phyloP scores from a whole-genome alignment of 2,888 invertebrate species.

The Timema cristinae region DNA sequence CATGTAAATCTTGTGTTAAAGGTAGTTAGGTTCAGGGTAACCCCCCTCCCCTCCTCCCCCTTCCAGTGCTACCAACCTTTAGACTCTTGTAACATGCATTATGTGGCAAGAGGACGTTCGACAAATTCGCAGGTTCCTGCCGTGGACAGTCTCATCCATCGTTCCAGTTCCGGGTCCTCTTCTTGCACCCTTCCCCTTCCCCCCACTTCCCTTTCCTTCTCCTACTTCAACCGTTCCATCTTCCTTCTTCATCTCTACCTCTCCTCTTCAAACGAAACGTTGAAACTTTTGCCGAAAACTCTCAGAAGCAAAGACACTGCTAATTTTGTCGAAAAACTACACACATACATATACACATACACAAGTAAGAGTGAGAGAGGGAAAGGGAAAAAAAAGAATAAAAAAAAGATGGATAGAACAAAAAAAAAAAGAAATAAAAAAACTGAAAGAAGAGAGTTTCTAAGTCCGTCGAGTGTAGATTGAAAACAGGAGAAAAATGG shows the following conservation, averaged over 20 bases:
- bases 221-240: conserved; percentile 5
- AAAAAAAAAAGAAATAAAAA: conserved; percentile 13
- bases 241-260: conserved; percentile 8
- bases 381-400: conserved; percentile 15
- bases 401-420: conserved; percentile 13
- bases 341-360: conserved; percentile 23
- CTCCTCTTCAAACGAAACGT: conserved; percentile 18
- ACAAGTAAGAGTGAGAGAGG: conserved; percentile 6
- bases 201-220: conserved; percentile 9
- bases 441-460: conserved; percentile 20
- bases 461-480: conserved; percentile 31
- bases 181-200: conserved; percentile 29
- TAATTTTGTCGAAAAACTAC: conserved; percentile 29
- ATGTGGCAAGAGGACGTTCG: conserved; percentile 25
- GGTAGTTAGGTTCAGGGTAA: no score
- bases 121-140: conserved; percentile 37
- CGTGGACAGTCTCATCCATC: conserved; percentile 34
- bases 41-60: no score
- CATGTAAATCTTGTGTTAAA: no score
- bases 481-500: conserved; percentile 33
- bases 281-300: conserved; percentile 27
- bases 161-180: conserved; percentile 15
- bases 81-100: conserved; percentile 11
- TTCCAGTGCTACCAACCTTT: no score
- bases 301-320: conserved; percentile 16